Evolutionary conservation across 2,113 vertebrate species (phyloP).

Genomic region (Tricholaema leucomelas): DNA sequence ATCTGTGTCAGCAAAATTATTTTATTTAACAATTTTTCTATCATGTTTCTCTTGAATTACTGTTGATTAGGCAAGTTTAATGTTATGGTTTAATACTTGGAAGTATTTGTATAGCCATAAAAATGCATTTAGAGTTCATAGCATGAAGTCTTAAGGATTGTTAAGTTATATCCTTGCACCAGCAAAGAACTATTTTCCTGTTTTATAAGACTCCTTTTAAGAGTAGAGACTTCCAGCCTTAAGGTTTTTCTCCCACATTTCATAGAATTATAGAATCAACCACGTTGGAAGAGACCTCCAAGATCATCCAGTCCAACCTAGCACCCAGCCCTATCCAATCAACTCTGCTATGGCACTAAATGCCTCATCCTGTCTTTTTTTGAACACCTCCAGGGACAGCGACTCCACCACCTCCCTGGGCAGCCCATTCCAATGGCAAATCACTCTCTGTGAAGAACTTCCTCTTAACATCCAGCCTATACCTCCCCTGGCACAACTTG

Average conservation of each 20-base stretch:
- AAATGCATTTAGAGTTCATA: background rate
- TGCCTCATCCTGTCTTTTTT: too few relatives aligned
- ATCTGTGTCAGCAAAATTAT: background rate
- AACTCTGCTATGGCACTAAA: too few relatives aligned
- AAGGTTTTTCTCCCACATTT: background rate
- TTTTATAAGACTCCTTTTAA: background rate
- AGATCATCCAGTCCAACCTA: too few relatives aligned
- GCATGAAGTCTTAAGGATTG: background rate
- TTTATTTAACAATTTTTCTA: slow-evolving; percentile 19
- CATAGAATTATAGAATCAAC: too few relatives aligned
- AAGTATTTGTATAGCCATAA: background rate
- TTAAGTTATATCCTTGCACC: background rate
- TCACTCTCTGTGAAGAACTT: too few relatives aligned
- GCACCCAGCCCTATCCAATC: too few relatives aligned
- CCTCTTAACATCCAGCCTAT: too few relatives aligned
- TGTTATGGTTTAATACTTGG: background rate
- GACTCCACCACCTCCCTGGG: too few relatives aligned
- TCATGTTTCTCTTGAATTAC: slow-evolving; percentile 32
- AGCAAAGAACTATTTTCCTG: background rate
- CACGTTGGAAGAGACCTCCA: too few relatives aligned
- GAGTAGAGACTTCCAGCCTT: background rate
- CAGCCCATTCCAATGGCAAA: too few relatives aligned
- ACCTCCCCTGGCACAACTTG: too few relatives aligned
- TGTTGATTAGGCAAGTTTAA: slow-evolving; percentile 24
- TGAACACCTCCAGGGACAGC: too few relatives aligned